A percentile compares a stretch with the other conserved stretches of the same genome.
Evolutionary conservation across 2,888 invertebrate species (phyloP).

Genomic region (Himalopsyche kuldschensis): DNA sequence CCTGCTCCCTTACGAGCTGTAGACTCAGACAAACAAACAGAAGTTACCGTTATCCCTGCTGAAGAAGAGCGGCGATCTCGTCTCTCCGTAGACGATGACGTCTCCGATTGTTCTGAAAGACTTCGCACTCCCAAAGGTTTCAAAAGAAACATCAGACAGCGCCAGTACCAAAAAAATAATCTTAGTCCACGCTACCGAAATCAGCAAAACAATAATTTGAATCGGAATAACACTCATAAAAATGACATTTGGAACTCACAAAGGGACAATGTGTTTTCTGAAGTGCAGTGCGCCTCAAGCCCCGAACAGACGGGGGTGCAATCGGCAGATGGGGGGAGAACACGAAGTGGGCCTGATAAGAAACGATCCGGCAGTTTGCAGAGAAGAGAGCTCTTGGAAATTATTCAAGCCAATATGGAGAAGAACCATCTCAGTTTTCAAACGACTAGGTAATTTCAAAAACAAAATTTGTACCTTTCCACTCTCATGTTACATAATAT

Average conservation of each 20-base stretch:
- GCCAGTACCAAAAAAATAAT: constrained; percentile 42
- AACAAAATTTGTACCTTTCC: neutral
- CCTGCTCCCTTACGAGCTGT: constrained; percentile 37
- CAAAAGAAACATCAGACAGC: constrained; percentile 46
- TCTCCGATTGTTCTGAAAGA: constrained; percentile 55
- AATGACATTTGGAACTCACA: constrained; percentile 41
- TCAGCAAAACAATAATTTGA: constrained; percentile 31
- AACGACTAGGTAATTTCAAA: constrained; percentile 68
- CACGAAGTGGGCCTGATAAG: constrained; percentile 56
- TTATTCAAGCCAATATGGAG: constrained; percentile 89
- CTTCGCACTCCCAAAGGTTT: constrained; percentile 45
- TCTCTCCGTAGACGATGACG: constrained; percentile 52
- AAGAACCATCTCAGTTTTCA: constrained; percentile 86
- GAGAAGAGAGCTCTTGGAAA: constrained; percentile 80
- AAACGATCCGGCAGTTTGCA: constrained; percentile 75
- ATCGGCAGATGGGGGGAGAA: constrained; percentile 50
- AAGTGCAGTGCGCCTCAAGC: constrained; percentile 20
- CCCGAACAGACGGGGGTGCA: constrained; percentile 50
- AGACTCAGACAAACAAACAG: constrained; percentile 40
- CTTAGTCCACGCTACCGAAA: constrained; percentile 42
- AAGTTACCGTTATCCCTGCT: constrained; percentile 43
- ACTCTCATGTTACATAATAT: no score
- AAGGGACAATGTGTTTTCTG: constrained; percentile 35
- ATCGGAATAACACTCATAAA: constrained; percentile 34
- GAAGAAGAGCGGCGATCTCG: constrained; percentile 59